A percentile compares a stretch with the other conserved stretches of the same genome.
These are phyloP conservation scores for Drosophila melanogaster DNA, from an alignment of 1,140 invertebrate genomes.

Conservation along the genomic window DNA sequence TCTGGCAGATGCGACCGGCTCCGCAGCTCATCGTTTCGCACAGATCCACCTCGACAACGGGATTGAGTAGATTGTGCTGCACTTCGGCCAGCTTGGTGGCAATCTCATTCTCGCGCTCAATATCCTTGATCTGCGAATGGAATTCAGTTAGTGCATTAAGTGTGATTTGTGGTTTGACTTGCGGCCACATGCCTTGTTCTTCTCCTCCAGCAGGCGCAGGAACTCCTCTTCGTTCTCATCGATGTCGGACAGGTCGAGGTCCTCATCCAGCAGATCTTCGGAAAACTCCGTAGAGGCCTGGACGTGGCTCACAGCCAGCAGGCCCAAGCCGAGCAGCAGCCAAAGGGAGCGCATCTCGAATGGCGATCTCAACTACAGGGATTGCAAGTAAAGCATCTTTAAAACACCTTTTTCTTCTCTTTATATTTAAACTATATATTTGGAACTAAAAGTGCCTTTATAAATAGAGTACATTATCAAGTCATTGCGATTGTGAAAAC, in stretches of 20 bases:
- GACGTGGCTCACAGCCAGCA: slow-evolving; percentile 60
- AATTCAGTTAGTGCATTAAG: no score
- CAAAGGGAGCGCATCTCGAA: slow-evolving; percentile 62
- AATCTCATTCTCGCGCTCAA: slow-evolving; percentile 79
- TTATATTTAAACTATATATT: neutral
- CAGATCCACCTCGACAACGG: slow-evolving; percentile 87
- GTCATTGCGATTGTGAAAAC: neutral
- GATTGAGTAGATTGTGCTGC: slow-evolving; percentile 66
- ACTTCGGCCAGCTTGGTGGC: slow-evolving; percentile 63
- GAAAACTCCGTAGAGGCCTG: slow-evolving; percentile 49
- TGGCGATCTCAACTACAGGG: slow-evolving; percentile 21
- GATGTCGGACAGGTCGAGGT: slow-evolving; percentile 63
- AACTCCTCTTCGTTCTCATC: slow-evolving; percentile 79
- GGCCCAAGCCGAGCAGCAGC: slow-evolving; percentile 68
- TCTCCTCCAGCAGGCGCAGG: slow-evolving; percentile 74
- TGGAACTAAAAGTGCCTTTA: neutral
- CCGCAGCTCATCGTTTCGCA: slow-evolving; percentile 95
- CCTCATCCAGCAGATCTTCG: slow-evolving; percentile 23
- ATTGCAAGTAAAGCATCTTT: no score
- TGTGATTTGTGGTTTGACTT: no score
- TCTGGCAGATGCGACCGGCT: slow-evolving; percentile 93
- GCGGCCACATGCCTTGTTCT: slow-evolving; percentile 56
- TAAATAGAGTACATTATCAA: slow-evolving; percentile 5
- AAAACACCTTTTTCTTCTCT: neutral
- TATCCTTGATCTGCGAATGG: slow-evolving; percentile 63